Base-by-base conservation (phyloP, 30 jellyfish, hydroid and myxozoan species). In the Catostylus mosaicus region DNA sequence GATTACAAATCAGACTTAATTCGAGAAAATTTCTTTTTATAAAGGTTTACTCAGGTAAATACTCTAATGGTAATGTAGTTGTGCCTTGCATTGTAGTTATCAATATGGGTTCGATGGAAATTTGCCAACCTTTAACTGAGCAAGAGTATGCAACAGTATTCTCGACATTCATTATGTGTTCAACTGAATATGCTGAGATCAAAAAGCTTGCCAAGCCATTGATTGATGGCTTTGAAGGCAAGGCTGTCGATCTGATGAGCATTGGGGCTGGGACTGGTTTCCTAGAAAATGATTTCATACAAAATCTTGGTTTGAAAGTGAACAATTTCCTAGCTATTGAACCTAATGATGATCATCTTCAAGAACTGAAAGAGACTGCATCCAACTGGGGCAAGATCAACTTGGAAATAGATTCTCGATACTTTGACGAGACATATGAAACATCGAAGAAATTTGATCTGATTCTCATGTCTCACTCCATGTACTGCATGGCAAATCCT, bases 241-340 rank as follows among this genome's bases (percentile, higher is more conserved):
- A 37, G 26, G 51, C 75, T 20, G 31, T 80, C 24, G 72, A 67
- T 37, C 54, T 80, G 9, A 50, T 80, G 90, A 80, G 90, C 78
- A 65, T 80, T 12, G 90, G 87, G 30, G 94, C 87, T 1, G 94
- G 94, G 14, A 84, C 87, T 0, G 94, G 94, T 3, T 40, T 75
- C 48, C 10, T 84, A 14, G 94, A 84, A 70, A 43, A 60, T 63
- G 69, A 46, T 35, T 47, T 84, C 30, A 45, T 72, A 7, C 27
- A 73, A 24, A 29, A 84, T 3, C 35, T 8, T 9, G 75, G 70
- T 29, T 43, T 84, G 51, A 59, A 59, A 0, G 69, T 84, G 10
- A 20, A 38, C 30, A 34, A 7, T 20, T 73, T 57, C 19, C 33
- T 65, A 9, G 94, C 88, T 24, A 61, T 84, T 40, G 94, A 84